Base-by-base conservation (phyloP, 2,888 invertebrate species). In the Encarsia formosa region DNA sequence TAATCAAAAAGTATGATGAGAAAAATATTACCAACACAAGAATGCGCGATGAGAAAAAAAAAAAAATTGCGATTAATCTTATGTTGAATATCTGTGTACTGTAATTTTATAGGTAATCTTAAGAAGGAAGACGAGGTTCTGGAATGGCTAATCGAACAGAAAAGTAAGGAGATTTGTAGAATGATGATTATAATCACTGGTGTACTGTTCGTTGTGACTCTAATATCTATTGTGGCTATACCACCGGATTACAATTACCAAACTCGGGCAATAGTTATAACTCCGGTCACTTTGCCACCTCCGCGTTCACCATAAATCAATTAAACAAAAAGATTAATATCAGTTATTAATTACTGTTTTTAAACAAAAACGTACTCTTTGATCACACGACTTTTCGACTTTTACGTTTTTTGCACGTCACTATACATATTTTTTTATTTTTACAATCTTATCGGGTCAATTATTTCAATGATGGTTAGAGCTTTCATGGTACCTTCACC, bases 81-180 rank as follows among this genome's bases (percentile, higher is more conserved):
- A n/a, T n/a, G n/a, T n/a, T n/a, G n/a, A n/a, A n/a, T n/a, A n/a
- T n/a, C n/a, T n/a, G n/a, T n/a, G n/a, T n/a, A n/a, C n/a, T n/a
- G n/a, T n/a, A 49, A 51, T 56, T 78, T 81, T 86, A 81, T 86
- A 91, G 91, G 91, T 83, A 87, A 91, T 84, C 89, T 92, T 83
- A 89, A 84, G 84, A 87, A 90, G 77, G 91, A 92, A 85, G 88
- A 89, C 79, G 89, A 88, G 83, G 91, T 93, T 81, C 86, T 93
- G 82, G 88, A 89, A 83, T 93, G 92, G 92, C 87, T 93, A 80
- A 82, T 91, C 81, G 87, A 89, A 81, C 91, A 92, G 83, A 91
- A 91, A 89, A 91, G 91, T 91, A 91, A 91, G 91, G 83, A 81
- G 68, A 72, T 71, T 70, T 70, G 65, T 71, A 70, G 68, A 69